Evolutionary conservation across 2,888 invertebrate genomes (phyloP).

Genomic region (Agrochola circellaris): DNA sequence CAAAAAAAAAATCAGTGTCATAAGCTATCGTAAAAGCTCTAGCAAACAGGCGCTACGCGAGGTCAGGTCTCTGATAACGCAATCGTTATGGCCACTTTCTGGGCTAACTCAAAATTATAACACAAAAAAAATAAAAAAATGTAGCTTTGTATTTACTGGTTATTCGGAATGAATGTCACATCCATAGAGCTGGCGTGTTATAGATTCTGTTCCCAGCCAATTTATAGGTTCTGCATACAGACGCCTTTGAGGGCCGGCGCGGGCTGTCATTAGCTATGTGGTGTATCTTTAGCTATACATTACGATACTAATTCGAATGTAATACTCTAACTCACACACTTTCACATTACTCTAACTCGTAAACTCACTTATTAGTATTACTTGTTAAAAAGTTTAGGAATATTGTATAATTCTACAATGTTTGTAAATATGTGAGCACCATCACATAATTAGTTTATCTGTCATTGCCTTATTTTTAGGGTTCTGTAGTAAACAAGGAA

Average conservation of each 20-base stretch:
- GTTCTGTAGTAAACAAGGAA: too few relatives aligned
- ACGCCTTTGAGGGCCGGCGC: neutral
- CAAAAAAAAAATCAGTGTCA: accelerated
- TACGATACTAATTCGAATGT: neutral
- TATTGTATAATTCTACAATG: too few relatives aligned
- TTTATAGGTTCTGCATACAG: slow-evolving; percentile 15
- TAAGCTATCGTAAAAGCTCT: neutral
- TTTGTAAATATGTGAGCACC: too few relatives aligned
- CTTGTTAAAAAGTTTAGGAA: too few relatives aligned
- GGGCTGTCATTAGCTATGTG: slow-evolving; percentile 4
- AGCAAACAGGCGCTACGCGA: too few relatives aligned
- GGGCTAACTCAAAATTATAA: neutral
- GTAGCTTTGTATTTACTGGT: too few relatives aligned
- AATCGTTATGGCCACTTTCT: neutral
- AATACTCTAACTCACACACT: too few relatives aligned
- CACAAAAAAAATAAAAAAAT: neutral
- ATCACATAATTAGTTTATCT: too few relatives aligned
- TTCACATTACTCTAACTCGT: too few relatives aligned
- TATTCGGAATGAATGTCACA: neutral
- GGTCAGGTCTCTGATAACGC: neutral
- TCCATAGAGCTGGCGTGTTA: slow-evolving; percentile 2
- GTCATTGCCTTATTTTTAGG: too few relatives aligned
- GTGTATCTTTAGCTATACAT: neutral
- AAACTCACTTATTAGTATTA: too few relatives aligned
- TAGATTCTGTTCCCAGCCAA: slow-evolving; percentile 10